A percentile compares a stretch with the other conserved stretches of the same genome.
Evolutionary conservation across 2,113 vertebrate species (phyloP).

Genomic region (Ceyx margarethae): DNA sequence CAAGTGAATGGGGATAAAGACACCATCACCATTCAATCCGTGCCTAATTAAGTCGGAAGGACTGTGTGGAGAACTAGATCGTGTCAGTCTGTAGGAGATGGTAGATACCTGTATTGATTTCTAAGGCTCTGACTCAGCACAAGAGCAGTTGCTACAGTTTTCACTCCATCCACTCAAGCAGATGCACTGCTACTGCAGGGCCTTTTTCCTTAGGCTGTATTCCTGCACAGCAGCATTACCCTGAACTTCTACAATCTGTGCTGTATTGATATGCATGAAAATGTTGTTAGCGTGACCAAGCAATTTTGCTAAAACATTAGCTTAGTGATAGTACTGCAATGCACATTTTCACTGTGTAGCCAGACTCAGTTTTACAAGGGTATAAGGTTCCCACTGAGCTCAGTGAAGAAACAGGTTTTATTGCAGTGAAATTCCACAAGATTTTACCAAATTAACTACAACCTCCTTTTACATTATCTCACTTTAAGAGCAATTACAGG

Average conservation of each 20-base stretch:
- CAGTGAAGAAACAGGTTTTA: background rate
- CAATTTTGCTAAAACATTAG: background rate
- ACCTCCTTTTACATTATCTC: background rate
- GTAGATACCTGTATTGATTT: constrained; percentile 19
- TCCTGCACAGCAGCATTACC: background rate
- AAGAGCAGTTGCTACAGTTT: background rate
- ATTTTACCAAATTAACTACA: background rate
- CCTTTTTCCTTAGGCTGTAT: background rate
- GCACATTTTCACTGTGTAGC: background rate
- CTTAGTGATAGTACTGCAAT: background rate
- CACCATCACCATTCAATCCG: background rate
- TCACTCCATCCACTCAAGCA: background rate
- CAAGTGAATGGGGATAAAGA: background rate
- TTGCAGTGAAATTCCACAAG: background rate
- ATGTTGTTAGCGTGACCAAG: background rate
- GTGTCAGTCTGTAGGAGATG: background rate
- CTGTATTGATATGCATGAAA: background rate
- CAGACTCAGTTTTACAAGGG: background rate
- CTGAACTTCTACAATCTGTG: background rate
- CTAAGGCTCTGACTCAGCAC: constrained; percentile 14
- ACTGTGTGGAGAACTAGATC: background rate
- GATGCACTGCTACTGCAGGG: background rate
- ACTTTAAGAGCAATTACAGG: background rate
- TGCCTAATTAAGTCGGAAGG: constrained; percentile 20
- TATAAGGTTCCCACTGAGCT: background rate